These are phyloP conservation scores for Dicaeum eximium DNA, from an alignment of 2,113 vertebrate species.

Conservation along the genomic window DNA sequence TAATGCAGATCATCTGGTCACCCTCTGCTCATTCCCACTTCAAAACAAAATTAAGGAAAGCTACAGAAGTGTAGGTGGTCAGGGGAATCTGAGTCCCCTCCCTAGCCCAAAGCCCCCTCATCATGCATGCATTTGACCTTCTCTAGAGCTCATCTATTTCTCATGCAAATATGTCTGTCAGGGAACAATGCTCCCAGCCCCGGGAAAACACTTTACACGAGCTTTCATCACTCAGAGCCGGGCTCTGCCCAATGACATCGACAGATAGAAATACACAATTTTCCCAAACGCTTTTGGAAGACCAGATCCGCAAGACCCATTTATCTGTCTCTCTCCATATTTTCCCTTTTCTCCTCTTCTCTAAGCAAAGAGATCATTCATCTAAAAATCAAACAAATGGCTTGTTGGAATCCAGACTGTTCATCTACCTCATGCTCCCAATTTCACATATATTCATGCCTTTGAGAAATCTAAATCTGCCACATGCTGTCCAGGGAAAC, in stretches of 20 bases:
- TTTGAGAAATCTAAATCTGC: constrained; percentile 31
- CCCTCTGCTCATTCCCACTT: rapidly evolving
- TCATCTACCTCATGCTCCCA: not conserved
- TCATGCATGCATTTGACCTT: not conserved
- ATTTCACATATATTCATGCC: not conserved
- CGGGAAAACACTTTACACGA: not conserved
- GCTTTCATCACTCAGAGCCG: not conserved
- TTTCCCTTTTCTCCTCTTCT: not conserved
- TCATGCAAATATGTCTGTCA: constrained; percentile 20
- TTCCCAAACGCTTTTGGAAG: not conserved
- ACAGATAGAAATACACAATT: not conserved
- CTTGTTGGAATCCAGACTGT: not conserved
- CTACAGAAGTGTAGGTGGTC: not conserved
- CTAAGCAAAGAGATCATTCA: not conserved
- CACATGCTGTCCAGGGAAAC: not conserved
- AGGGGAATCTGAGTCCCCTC: not conserved
- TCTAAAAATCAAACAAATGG: not conserved
- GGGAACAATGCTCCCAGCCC: constrained; percentile 3
- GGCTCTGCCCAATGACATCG: not conserved
- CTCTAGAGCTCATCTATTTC: not conserved
- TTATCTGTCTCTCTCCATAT: not conserved
- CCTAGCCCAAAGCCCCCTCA: not conserved
- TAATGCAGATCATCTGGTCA: rapidly evolving
- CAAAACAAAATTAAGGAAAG: not conserved
- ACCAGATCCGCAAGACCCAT: not conserved